Evolutionary conservation across 2,797 vertebrate species (phyloP).

Genomic region (Pagetopsis macropterus): DNA sequence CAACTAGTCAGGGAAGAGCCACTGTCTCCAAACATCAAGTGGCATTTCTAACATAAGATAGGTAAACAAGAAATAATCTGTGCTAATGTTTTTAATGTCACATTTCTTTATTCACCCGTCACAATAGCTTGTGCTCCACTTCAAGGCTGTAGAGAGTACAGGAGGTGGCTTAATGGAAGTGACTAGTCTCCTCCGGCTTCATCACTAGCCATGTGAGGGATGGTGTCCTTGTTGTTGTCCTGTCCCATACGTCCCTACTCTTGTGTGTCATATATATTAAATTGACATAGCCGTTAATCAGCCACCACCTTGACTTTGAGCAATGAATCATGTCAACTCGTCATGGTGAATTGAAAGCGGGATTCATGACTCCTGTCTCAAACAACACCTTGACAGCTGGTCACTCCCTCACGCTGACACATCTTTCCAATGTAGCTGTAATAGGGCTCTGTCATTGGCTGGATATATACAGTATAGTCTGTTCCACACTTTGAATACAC

Average conservation of each 20-base stretch:
- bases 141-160: background rate
- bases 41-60: conserved; percentile 33
- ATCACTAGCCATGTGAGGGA: background rate
- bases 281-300: conserved; percentile 3
- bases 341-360: conserved; percentile 4
- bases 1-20: conserved; percentile 25
- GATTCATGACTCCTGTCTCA: conserved; percentile 31
- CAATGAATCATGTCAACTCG: conserved; percentile 12
- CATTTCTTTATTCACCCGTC: conserved; percentile 27
- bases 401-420: conserved; percentile 21
- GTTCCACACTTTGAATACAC: conserved; percentile 33
- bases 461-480: conserved; percentile 50
- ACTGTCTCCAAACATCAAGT: conserved; percentile 5
- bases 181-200: conserved; percentile 40
- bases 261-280: conserved; percentile 15
- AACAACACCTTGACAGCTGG: conserved; percentile 24
- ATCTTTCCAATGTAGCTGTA: conserved; percentile 34
- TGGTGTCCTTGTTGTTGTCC: background rate
- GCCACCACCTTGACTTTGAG: background rate
- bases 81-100: conserved; percentile 29
- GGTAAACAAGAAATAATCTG: conserved; percentile 50
- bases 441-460: conserved; percentile 33
- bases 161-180: conserved; percentile 38
- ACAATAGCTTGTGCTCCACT: background rate
- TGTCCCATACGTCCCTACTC: background rate